A percentile compares a stretch with the other conserved stretches of the same genome.
These are phyloP conservation scores for Rutilus rutilus DNA, from an alignment of 2,113 vertebrate genomes.

Conservation along the genomic window DNA sequence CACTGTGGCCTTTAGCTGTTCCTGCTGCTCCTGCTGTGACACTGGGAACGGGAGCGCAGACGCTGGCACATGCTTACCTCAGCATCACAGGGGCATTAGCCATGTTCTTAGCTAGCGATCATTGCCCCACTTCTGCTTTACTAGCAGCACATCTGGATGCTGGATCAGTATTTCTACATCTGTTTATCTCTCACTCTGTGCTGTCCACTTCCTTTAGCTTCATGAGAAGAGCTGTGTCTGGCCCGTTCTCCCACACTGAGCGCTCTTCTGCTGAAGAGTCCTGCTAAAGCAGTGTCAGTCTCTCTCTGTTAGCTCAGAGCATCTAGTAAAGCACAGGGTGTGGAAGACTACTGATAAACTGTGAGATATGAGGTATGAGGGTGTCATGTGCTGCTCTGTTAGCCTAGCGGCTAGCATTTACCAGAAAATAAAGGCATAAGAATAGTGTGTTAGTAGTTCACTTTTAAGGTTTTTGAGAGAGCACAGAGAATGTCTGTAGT, in stretches of 20 bases:
- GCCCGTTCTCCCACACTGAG: background rate
- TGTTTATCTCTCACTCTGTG: background rate
- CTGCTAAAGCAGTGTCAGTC: too few relatives aligned
- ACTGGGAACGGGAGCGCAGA: background rate
- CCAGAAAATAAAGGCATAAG: background rate
- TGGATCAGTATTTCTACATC: background rate
- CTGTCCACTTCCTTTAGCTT: background rate
- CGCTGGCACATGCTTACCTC: background rate
- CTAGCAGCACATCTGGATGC: too few relatives aligned
- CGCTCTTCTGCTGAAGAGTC: too few relatives aligned
- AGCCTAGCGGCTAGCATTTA: background rate
- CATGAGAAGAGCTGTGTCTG: background rate
- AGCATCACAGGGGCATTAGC: background rate
- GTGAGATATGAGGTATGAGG: background rate
- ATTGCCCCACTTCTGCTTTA: too few relatives aligned
- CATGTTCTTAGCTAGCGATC: background rate
- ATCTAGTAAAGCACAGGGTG: background rate
- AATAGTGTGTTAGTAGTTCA: too few relatives aligned
- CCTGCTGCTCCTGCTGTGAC: background rate
- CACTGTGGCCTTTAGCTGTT: background rate
- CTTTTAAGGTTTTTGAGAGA: too few relatives aligned
- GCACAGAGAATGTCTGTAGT: too few relatives aligned
- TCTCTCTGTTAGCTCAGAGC: background rate
- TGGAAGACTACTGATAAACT: background rate
- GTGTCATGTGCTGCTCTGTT: background rate